These are phyloP conservation scores for Cynoglossus semilaevis DNA, from an alignment of 2,113 vertebrate genomes.

Conservation along the genomic window DNA sequence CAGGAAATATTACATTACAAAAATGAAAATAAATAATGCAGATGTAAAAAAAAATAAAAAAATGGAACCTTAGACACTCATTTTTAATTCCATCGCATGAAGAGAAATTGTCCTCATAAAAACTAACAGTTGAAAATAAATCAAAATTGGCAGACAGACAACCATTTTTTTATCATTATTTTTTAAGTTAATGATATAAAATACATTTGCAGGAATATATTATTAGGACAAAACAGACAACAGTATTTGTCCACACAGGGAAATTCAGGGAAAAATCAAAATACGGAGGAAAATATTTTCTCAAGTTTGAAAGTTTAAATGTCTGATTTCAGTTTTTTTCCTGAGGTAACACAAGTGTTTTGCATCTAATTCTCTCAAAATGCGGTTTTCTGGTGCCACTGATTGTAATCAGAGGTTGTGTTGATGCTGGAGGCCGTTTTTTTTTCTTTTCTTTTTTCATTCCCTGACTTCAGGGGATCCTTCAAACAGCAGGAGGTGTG, in stretches of 20 bases:
- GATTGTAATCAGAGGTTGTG: slow-evolving; percentile 73
- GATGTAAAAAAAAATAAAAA: too few relatives aligned
- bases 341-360: slow-evolving; percentile 65
- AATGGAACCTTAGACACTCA: too few relatives aligned
- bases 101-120: too few relatives aligned
- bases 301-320: slow-evolving; percentile 20
- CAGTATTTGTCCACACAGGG: too few relatives aligned
- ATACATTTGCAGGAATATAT: too few relatives aligned
- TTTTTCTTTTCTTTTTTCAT: slow-evolving; percentile 19
- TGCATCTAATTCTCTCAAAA: slow-evolving; percentile 63
- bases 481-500: slow-evolving; percentile 62
- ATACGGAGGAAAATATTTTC: slow-evolving; percentile 5
- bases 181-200: too few relatives aligned
- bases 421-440: slow-evolving; percentile 59
- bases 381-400: slow-evolving; percentile 63
- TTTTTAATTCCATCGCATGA: too few relatives aligned
- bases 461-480: slow-evolving; percentile 64
- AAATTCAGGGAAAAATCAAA: slow-evolving; percentile 31
- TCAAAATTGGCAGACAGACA: too few relatives aligned
- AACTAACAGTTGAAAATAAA: too few relatives aligned
- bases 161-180: too few relatives aligned
- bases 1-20: slow-evolving; percentile 26
- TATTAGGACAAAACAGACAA: too few relatives aligned
- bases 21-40: too few relatives aligned
- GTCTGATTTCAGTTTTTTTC: slow-evolving; percentile 34